These are phyloP conservation scores for Decapterus maruadsi DNA, from an alignment of 2,797 vertebrate species.

Conservation along the genomic window DNA sequence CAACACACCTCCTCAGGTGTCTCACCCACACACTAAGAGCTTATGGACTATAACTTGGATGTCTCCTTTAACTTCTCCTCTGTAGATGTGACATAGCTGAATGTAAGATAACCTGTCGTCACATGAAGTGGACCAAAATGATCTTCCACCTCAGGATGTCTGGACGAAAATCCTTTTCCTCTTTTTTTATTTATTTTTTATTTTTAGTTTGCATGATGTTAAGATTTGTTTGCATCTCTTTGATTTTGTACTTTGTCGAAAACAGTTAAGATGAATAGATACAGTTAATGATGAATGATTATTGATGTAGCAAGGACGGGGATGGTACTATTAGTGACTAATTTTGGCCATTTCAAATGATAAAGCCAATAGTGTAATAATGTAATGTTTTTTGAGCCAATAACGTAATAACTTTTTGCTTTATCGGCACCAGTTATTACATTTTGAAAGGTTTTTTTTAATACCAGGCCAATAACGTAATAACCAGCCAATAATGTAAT, in stretches of 20 bases:
- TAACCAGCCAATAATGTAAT: too few species aligned
- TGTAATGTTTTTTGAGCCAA: too few species aligned
- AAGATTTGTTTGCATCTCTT: constrained; percentile 53
- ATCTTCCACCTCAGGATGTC: constrained; percentile 73
- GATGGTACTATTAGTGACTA: constrained; percentile 33
- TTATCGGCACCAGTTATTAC: too few species aligned
- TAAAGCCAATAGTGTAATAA: too few species aligned
- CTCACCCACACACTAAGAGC: constrained; percentile 42
- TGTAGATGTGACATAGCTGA: constrained; percentile 82
- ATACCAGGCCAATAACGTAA: too few species aligned
- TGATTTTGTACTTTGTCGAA: constrained; percentile 31
- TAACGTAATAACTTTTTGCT: too few species aligned
- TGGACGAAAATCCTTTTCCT: constrained; percentile 63
- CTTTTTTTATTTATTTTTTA: too few species aligned
- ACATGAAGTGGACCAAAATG: constrained; percentile 72
- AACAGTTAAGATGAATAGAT: constrained; percentile 42
- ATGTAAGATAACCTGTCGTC: constrained; percentile 41
- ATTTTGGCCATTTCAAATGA: too few species aligned
- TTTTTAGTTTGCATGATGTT: constrained; percentile 72
- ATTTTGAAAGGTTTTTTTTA: too few species aligned
- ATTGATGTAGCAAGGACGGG: too few species aligned
- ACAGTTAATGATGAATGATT: constrained; percentile 45
- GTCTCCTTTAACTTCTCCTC: constrained; percentile 51
- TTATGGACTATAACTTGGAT: constrained; percentile 39
- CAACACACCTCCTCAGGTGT: constrained; percentile 29